Evolutionary conservation across 2,888 invertebrate genomes (phyloP).

Genomic region (Drosophila infuscata): DNA sequence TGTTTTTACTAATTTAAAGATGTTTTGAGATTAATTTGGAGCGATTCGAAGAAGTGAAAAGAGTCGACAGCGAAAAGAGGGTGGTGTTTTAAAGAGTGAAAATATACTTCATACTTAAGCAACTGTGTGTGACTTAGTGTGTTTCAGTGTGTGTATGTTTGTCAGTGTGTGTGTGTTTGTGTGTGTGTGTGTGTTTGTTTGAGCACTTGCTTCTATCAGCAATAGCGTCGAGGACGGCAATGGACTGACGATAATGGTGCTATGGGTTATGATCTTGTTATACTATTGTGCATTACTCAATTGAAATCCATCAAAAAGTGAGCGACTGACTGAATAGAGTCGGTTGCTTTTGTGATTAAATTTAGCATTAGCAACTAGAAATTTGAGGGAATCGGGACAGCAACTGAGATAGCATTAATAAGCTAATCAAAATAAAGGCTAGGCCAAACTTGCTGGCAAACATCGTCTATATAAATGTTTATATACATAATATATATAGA

Average conservation of each 20-base stretch:
- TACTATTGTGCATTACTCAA: slow-evolving; percentile 22
- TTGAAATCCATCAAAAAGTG: slow-evolving; percentile 17
- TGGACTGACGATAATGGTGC: slow-evolving; percentile 33
- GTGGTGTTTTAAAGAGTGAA: neutral
- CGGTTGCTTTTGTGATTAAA: slow-evolving; percentile 36
- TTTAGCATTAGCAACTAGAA: slow-evolving; percentile 36
- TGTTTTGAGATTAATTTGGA: neutral
- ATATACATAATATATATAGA: neutral
- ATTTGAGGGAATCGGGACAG: slow-evolving; percentile 3
- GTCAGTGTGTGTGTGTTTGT: neutral
- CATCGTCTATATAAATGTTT: slow-evolving; percentile 5
- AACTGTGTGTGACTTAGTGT: slow-evolving; percentile 3
- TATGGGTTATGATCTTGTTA: slow-evolving; percentile 32
- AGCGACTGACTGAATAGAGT: neutral
- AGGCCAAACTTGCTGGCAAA: neutral
- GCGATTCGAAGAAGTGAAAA: neutral
- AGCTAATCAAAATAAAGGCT: slow-evolving; percentile 7
- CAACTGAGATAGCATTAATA: slow-evolving; percentile 17
- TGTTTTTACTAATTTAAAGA: neutral
- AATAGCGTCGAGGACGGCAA: slow-evolving; percentile 20
- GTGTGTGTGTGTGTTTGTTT: neutral
- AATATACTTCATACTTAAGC: neutral
- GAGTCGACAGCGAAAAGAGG: neutral
- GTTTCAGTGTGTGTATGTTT: neutral
- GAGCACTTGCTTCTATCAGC: slow-evolving; percentile 20